Evolutionary conservation across 1,140 invertebrate species (phyloP).

Genomic region (Polypedilum vanderplanki): DNA sequence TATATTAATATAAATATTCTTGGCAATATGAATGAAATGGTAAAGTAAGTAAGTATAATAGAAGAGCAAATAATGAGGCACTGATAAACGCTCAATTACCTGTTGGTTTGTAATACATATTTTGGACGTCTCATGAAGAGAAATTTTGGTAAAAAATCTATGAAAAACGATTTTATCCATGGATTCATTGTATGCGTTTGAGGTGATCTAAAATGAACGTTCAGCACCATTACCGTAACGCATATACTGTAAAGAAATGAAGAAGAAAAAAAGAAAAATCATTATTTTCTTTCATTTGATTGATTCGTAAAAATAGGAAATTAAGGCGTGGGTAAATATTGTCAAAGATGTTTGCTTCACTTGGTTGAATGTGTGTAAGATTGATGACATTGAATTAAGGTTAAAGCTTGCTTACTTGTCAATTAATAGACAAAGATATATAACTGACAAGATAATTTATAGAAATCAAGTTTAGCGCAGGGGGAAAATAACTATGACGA

Average conservation of each 20-base stretch:
- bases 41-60: neutral
- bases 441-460: no score
- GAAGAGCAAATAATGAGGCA: neutral
- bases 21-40: no score
- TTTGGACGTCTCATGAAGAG: conserved; percentile 76
- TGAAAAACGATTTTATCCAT: conserved; percentile 87
- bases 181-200: conserved; percentile 92
- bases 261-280: neutral
- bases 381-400: no score
- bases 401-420: no score
- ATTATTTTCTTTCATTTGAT: neutral
- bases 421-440: neutral
- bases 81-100: conserved; percentile 16
- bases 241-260: conserved; percentile 66
- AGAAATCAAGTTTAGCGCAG: no score
- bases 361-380: no score
- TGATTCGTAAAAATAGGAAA: no score
- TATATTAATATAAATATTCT: no score
- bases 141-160: conserved; percentile 79
- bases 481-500: no score
- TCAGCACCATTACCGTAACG: conserved; percentile 95
- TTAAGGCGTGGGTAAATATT: no score
- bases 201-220: conserved; percentile 94
- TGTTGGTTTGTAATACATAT: conserved; percentile 43
- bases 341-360: no score